Conservation (phyloP, 2,888 invertebrate species). For the Synanthedon vespiformis region DNA sequence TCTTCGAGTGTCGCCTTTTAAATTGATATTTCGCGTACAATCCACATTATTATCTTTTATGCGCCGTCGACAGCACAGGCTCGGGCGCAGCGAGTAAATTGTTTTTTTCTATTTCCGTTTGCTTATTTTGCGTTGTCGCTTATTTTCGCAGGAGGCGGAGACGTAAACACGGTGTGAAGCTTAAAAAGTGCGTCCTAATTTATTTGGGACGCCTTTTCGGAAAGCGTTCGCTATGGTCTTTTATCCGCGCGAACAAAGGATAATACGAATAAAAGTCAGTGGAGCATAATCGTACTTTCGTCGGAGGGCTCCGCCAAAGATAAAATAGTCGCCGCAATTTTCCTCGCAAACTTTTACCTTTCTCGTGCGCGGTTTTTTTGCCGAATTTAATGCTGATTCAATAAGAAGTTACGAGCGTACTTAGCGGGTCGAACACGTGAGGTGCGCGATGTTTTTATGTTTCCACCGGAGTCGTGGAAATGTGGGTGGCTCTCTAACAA, state of each 20-base stretch:
- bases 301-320: constrained; percentile 39
- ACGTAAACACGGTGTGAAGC: constrained; percentile 40
- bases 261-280: constrained; percentile 58
- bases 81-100: constrained; percentile 23
- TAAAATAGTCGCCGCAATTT: constrained; percentile 54
- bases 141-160: constrained; percentile 39
- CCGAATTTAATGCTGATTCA: constrained; percentile 46
- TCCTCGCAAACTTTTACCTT: constrained; percentile 44
- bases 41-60: constrained; percentile 53
- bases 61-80: constrained; percentile 17
- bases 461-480: constrained; percentile 11
- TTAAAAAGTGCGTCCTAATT: constrained; percentile 54
- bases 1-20: constrained; percentile 50
- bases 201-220: constrained; percentile 48
- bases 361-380: constrained; percentile 29
- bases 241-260: constrained; percentile 58
- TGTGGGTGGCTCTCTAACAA: constrained; percentile 1
- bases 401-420: constrained; percentile 47
- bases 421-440: constrained; percentile 17
- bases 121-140: constrained; percentile 35
- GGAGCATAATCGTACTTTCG: constrained; percentile 51
- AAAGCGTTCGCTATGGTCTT: constrained; percentile 47
- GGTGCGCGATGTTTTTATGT: constrained; percentile 16
- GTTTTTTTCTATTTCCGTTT: constrained; percentile 33
- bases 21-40: constrained; percentile 47